phyloP scores from a whole-genome alignment of 1,140 invertebrate species.

The Scaptomyza hsui region DNA sequence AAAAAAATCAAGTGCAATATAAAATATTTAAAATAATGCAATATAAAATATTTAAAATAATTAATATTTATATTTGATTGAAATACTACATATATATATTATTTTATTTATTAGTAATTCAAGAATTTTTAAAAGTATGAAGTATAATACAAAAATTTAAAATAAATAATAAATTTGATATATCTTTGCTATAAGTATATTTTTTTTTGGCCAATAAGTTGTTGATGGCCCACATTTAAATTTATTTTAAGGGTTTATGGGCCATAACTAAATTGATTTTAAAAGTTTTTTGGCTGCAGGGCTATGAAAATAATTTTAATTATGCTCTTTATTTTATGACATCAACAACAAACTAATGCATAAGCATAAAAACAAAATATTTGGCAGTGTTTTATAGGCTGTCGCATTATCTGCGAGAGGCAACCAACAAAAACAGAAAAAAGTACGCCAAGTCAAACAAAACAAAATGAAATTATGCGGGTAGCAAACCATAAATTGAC shows the following conservation, averaged over 20 bases:
- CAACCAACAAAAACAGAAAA: neutral
- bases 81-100: too few relatives aligned
- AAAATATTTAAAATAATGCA: neutral
- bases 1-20: too few relatives aligned
- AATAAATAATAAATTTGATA: too few relatives aligned
- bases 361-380: constrained; percentile 29
- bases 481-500: constrained; percentile 74
- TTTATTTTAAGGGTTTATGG: constrained; percentile 14
- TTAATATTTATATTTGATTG: too few relatives aligned
- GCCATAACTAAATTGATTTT: neutral
- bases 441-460: constrained; percentile 21
- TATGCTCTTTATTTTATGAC: constrained; percentile 41
- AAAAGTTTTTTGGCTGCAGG: constrained; percentile 3
- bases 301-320: constrained; percentile 32
- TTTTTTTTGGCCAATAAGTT: too few relatives aligned
- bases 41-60: neutral
- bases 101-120: too few relatives aligned
- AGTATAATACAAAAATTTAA: too few relatives aligned
- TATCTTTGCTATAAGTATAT: neutral
- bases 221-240: neutral
- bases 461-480: constrained; percentile 77
- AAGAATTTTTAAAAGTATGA: too few relatives aligned
- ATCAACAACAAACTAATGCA: constrained; percentile 33
- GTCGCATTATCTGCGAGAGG: neutral
- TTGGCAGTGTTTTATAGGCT: constrained; percentile 26